Base-by-base conservation (phyloP, 2,888 invertebrate genomes). In the Leptopilina syphax region DNA sequence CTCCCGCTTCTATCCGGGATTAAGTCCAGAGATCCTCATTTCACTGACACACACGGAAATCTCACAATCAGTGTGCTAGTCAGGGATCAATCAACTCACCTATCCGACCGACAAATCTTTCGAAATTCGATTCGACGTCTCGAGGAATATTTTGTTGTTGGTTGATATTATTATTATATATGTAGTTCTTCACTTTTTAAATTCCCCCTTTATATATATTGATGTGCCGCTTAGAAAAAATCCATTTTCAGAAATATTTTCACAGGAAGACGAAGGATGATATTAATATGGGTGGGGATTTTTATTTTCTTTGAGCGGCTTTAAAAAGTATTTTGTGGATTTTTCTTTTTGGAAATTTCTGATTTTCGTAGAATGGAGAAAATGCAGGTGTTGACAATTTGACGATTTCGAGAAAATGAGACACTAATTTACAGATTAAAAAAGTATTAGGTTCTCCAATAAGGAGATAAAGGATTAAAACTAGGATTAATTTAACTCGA, bases 1-100 rank as follows among this genome's bases (percentile, higher is more conserved):
- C 84, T 80, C 76, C 81, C 80, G 82, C 84, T 84, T 82, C 84
- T 83, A 82, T 50, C 83, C 82, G 84, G 85, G 85, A 87, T 88
- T 86, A 85, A 66, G 79, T 66, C 57, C 83, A 80, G 80, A 78
- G 81, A 80, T 82, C 79, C 81, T 83, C 83, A 81, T 80, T 44
- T 68, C 79, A 73, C 73, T 54, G 73, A 50, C 50, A 50, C 10
- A 34, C 57, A 80, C 81, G 80, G 79, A 79, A 80, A 77, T 65
- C 66, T 79, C 84, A 34, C 44, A 44, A 44, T 44, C 34, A 34
- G 34, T 34, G 34, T 34, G 34, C 34, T 34, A 34, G 34, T 34
- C 34, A 44, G 57, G 68, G 79, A 57, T 73, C 65, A 73, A 85
- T 85, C 67, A 84, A 76, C 82, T 81, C 84, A 81, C 84, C 82